Conservation (phyloP, 2,113 vertebrate species). For the Mungos mungo region DNA sequence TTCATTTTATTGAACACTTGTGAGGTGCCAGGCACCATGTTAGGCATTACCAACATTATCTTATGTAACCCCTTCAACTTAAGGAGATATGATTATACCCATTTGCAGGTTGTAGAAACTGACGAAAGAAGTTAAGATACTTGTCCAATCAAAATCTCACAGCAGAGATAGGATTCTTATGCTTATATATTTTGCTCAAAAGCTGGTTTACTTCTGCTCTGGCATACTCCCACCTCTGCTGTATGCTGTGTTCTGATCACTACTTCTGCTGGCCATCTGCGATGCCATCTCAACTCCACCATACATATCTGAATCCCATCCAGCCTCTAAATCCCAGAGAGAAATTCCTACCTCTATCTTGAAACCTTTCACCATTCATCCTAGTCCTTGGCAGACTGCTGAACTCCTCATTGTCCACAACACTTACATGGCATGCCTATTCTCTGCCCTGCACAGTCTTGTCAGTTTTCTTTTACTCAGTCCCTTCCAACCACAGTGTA, state of each 20-base stretch:
- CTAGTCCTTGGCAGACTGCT: not conserved
- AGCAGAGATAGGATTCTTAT: not conserved
- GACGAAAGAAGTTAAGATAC: not conserved
- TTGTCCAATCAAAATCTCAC: not conserved
- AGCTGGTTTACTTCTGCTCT: not conserved
- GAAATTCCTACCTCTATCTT: not conserved
- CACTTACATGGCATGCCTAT: not conserved
- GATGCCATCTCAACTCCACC: not conserved
- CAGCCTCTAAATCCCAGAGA: not conserved
- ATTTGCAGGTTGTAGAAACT: not conserved
- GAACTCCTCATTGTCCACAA: not conserved
- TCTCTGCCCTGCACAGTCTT: not conserved
- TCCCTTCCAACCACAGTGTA: not conserved
- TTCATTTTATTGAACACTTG: conserved; percentile 8
- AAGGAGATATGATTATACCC: not conserved
- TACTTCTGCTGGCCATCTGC: not conserved
- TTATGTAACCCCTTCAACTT: conserved; percentile 7
- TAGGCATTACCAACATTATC: not conserved
- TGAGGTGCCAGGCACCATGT: not conserved
- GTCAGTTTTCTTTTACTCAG: not conserved
- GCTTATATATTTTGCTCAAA: not conserved
- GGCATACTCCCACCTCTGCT: not conserved
- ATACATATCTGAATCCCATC: not conserved
- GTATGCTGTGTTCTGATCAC: not conserved
- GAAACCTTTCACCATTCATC: not conserved